Percentiles rank a stretch among this genome's conserved stretches.
Conservation (phyloP, 2,113 vertebrate species). For the Sinocyclocheilus anophthalmus region DNA sequence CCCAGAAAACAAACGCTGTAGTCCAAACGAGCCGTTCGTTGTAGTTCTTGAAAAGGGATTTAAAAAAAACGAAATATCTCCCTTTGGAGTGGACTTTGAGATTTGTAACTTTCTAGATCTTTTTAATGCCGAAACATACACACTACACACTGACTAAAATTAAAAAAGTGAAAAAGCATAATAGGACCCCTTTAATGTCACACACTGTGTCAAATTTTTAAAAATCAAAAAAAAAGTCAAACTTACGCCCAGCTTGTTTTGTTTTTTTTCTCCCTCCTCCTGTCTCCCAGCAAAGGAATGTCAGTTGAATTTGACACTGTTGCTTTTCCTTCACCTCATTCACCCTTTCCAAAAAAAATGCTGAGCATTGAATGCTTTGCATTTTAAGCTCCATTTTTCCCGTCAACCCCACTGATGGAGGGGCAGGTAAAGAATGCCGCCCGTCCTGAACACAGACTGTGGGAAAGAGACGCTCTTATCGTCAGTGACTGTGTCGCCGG, state of each 20-base stretch:
- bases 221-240: no score
- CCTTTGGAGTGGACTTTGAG: no score
- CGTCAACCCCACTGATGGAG: neutral
- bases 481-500: neutral
- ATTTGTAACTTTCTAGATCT: no score
- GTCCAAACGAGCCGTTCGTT: no score
- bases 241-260: neutral
- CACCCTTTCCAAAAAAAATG: neutral
- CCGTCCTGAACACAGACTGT: constrained; percentile 44
- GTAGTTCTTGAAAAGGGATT: no score
- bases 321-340: neutral
- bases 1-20: no score
- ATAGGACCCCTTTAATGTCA: neutral
- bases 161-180: no score
- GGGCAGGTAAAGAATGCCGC: constrained; percentile 45
- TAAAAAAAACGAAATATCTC: no score
- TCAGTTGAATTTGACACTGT: neutral
- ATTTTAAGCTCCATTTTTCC: neutral
- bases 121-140: no score
- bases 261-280: neutral
- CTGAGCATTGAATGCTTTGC: neutral
- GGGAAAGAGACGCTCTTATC: constrained; percentile 10
- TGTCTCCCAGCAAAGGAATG: neutral
- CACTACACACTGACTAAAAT: no score
- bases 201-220: neutral